A percentile compares a stretch with the other conserved stretches of the same genome.
These are phyloP conservation scores for Drosophila formosana DNA, from an alignment of 2,888 invertebrate genomes.

Conservation along the genomic window DNA sequence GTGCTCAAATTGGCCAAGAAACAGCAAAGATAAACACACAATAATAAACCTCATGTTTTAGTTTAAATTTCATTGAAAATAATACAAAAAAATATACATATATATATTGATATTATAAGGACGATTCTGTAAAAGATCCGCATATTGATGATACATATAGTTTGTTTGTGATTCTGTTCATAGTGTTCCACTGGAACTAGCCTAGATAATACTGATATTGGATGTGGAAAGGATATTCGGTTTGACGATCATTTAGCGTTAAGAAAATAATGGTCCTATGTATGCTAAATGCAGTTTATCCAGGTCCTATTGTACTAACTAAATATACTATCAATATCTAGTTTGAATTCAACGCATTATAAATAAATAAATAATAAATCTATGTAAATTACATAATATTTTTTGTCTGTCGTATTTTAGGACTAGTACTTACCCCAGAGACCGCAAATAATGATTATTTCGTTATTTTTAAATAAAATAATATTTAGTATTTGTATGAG, in stretches of 20 bases:
- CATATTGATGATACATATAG: constrained; percentile 39
- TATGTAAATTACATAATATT: constrained; percentile 23
- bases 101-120: constrained; percentile 35
- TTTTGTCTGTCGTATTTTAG: too few relatives aligned
- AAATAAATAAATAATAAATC: constrained; percentile 35
- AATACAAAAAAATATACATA: constrained; percentile 31
- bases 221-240: constrained; percentile 30
- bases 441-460: too few relatives aligned
- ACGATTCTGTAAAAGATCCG: constrained; percentile 25
- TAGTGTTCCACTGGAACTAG: constrained; percentile 28
- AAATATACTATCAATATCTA: constrained; percentile 54
- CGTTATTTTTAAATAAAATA: not conserved
- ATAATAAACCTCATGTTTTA: constrained; percentile 68
- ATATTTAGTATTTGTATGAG: not conserved
- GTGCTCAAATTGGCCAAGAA: constrained; percentile 60
- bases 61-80: constrained; percentile 68
- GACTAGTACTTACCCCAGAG: too few relatives aligned
- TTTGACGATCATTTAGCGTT: constrained; percentile 55
- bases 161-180: constrained; percentile 70
- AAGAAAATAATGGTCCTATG: constrained; percentile 45
- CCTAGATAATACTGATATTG: constrained; percentile 36
- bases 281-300: constrained; percentile 52
- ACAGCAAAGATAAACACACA: constrained; percentile 27
- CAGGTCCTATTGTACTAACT: constrained; percentile 43
- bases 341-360: constrained; percentile 63